These are phyloP conservation scores for Chionoecetes opilio DNA, from an alignment of 1,140 invertebrate genomes.

Conservation along the genomic window DNA sequence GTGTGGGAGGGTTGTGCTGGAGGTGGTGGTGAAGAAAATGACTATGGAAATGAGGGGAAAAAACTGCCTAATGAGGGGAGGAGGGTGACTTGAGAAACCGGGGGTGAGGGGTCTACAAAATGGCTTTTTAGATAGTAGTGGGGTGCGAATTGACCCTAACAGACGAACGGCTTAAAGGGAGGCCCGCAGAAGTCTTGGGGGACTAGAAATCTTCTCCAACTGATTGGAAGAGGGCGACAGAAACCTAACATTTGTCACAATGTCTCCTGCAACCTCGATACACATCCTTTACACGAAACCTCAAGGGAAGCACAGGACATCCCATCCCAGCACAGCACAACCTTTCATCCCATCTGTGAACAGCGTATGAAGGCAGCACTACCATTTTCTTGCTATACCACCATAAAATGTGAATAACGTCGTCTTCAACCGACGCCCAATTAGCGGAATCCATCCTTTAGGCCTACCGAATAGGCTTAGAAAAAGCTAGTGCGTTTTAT, in stretches of 20 bases:
- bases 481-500: background rate
- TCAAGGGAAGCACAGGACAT: background rate
- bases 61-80: background rate
- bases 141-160: conserved; percentile 65
- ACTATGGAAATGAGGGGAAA: background rate
- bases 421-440: background rate
- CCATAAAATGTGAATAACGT: conserved; percentile 21
- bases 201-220: background rate
- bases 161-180: conserved; percentile 32
- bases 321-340: background rate
- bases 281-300: background rate
- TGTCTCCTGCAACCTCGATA: background rate
- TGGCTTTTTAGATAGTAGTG: conserved; percentile 56
- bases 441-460: conserved; percentile 20
- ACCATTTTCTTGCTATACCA: background rate
- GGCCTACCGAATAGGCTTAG: background rate
- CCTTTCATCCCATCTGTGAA: background rate
- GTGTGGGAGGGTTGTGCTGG: background rate
- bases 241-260: background rate
- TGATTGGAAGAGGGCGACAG: background rate
- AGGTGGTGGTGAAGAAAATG: no score
- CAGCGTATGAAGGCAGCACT: background rate
- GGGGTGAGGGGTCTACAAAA: conserved; percentile 60
- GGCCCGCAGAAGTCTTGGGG: background rate
- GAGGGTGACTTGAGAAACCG: background rate